Evolutionary conservation across 2,113 vertebrate genomes (phyloP), one percentile per base, ranked within the genome.

Genomic region (Xyrauchen texanus): DNA sequence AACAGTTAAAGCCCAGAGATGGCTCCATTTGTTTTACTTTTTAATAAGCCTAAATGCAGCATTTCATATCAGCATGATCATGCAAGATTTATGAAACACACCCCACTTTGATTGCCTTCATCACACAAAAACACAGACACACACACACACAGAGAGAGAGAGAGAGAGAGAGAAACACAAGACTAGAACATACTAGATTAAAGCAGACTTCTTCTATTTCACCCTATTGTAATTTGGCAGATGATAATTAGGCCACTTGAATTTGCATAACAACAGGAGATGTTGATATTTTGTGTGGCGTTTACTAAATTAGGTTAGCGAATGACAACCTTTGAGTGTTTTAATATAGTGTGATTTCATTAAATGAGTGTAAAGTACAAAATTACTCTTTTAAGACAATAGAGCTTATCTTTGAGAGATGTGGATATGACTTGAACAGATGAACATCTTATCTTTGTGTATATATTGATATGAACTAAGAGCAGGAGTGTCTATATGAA

Each of bases 181-280:
- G 46, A 57, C 47, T 46, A 15, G 5, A 45, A 72, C 42, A 67
- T 11, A 46, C 34, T 8, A 64, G 66, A 76, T 62, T 76, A 71
- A 76, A 71, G 44, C 12, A 60, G 51, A 16, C 45, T 12, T 44
- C 68, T 60, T 71, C 60, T 46, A 70, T 11, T 88, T 82, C 77
- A 75, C 72, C 42, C 80, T 70, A 49, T 81, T 70, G 53, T 1
- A 62, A 85, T 79, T 73, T 83, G 71, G 82, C 82, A 80, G 80
- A 78, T 11, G 49, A 77, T 86, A 88, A 90, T 86, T 88, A 86
- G 83, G 88, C 79, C 88, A 85, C 85, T 87, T 73, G 76, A 86
- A 88, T 88, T 87, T 65, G 65, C 53, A 68, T 82, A 77, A 77
- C 2, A 42, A 55, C 61, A 10, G 57, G 66, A 81, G 78, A 68